Conservation (phyloP, 1,140 invertebrate genomes). For the Whitmania pigra region DNA sequence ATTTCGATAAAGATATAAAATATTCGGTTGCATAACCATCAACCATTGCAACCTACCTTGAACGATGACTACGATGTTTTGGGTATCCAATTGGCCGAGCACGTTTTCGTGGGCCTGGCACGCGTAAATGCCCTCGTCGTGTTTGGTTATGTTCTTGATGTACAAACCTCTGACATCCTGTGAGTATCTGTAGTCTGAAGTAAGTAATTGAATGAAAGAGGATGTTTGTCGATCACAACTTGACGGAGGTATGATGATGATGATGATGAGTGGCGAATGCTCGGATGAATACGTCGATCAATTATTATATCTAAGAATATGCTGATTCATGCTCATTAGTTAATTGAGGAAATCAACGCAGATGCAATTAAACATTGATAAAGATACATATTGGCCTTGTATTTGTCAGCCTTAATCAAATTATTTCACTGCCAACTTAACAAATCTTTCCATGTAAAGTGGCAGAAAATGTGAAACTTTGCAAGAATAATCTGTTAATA, state of each 20-base stretch:
- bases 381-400: neutral
- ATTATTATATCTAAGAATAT: neutral
- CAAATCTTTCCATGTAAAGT: neutral
- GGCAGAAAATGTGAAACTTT: neutral
- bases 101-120: constrained; percentile 65
- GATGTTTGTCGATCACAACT: neutral
- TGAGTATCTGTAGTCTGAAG: constrained; percentile 19
- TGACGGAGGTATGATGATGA: neutral
- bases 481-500: too few relatives aligned
- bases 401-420: neutral
- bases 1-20: neutral
- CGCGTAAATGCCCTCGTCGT: constrained; percentile 71
- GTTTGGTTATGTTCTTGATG: constrained; percentile 50
- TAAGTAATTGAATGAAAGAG: neutral
- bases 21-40: too few relatives aligned
- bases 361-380: neutral
- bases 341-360: neutral
- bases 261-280: neutral
- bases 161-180: constrained; percentile 18
- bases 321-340: neutral
- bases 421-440: neutral
- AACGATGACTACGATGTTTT: constrained; percentile 65
- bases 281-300: neutral
- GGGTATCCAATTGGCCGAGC: constrained; percentile 63
- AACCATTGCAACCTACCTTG: constrained; percentile 26